Evolutionary conservation across 2,888 invertebrate species (phyloP).

Genomic region (Mesoligia furuncula): DNA sequence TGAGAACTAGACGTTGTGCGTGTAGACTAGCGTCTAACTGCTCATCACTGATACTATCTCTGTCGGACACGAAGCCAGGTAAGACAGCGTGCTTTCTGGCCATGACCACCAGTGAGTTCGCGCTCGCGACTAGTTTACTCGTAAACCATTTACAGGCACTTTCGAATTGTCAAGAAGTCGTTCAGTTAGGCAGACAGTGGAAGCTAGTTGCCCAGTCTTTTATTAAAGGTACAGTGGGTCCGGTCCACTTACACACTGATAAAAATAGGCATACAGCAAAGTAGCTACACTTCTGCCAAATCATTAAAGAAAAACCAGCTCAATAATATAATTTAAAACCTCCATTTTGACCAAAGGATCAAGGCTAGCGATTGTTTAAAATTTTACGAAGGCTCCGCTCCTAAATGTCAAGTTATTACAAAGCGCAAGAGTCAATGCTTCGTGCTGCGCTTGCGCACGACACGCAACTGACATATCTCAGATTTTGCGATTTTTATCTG

Average conservation of each 20-base stretch:
- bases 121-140: too few relatives aligned
- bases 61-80: too few relatives aligned
- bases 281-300: not conserved
- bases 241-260: not conserved
- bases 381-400: slow-evolving; percentile 35
- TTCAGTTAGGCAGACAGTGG: not conserved
- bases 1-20: too few relatives aligned
- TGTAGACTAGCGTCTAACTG: too few relatives aligned
- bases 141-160: too few relatives aligned
- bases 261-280: not conserved
- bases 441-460: slow-evolving; percentile 41
- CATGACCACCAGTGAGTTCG: too few relatives aligned
- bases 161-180: not conserved
- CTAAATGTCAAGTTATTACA: slow-evolving; percentile 63
- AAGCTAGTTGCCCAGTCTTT: not conserved
- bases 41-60: too few relatives aligned
- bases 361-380: slow-evolving; percentile 48
- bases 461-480: slow-evolving; percentile 35
- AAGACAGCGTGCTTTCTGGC: too few relatives aligned
- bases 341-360: slow-evolving; percentile 29
- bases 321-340: slow-evolving; percentile 12
- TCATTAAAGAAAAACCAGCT: not conserved
- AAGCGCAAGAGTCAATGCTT: slow-evolving; percentile 68
- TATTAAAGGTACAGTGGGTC: not conserved
- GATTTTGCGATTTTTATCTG: slow-evolving; percentile 35